Base-by-base conservation (phyloP, 2,113 vertebrate species). In the Barbus barbus region DNA sequence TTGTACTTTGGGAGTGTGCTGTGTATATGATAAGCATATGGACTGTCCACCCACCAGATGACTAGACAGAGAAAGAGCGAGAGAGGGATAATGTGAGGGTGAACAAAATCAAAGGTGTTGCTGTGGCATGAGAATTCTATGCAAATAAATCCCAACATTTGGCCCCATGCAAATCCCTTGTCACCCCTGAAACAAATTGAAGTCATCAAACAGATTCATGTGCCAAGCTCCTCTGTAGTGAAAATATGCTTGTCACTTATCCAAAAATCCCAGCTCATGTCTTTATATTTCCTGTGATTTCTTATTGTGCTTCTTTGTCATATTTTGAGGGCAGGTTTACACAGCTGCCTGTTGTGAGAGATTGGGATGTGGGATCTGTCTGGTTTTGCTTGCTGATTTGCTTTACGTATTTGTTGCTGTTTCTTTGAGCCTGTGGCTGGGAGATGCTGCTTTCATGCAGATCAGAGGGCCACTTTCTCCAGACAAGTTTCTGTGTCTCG, bases 131-230 rank as follows among this genome's bases (percentile, higher is more conserved):
- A 81, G 71, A 76, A 78, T 88, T 76, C 77, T 81, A 88, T 88
- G 76, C 72, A 86, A 88, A 88, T 86, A 46, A 83, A 72, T 85
- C 69, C 71, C 51, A 41, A 58, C 82, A 72, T 86, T 84, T 84
- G 82, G 77, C 83, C 78, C 58, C 61, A 86, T 82, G 78, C 82
- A 88, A 88, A 88, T 86, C 82, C 73, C 75, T 71, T 60, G 82
- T 83, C 77, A 86, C 77, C 76, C 56, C 58, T 81, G 84, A 83
- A 88, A 85, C 84, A 88, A 88, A 88, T 88, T 60, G 76, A 83
- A 76, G 74, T 85, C 80, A 83, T 78, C 74, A 82, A 65, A 56
- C 65, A 76, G 78, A 71, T 36, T 44, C n/a, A 53, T 13, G 51
- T 83, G 84, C 61, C 76, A 76, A 65, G 77, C 82, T 63, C 77